Base-by-base conservation (phyloP, 1,140 invertebrate genomes). In the Drosophila ironensis region DNA sequence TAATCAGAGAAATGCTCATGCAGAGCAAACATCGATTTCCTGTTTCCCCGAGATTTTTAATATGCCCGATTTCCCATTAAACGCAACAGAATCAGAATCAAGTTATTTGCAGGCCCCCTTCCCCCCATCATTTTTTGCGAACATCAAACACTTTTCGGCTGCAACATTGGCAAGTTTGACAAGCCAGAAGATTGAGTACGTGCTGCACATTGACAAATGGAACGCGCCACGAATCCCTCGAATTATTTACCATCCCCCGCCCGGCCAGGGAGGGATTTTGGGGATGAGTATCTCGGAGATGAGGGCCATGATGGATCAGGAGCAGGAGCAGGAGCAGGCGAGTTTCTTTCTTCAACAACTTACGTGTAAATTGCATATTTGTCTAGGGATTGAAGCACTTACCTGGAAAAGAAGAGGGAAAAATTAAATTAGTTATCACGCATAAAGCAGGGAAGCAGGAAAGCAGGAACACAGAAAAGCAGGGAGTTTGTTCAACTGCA, bases 121-220 rank as follows among this genome's bases (percentile, higher is more conserved):
- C 12, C 3, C 22, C 22, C 16, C 4, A 12, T 41, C 5, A 17
- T 33, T 14, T 14, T 56, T 56, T 25, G 56, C 22, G 19, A 37
- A 56, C 42, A 57, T 47, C 44, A 59, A 69, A 71, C 44, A 68
- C 64, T 74, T 69, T 75, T 51, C 33, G 72, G 68, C 41, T 64
- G 70, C 77, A 81, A 84, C 80, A 84, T 86, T 80, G 80, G 74
- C 80, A 86, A 86, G 74, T 87, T 86, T 86, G 80, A 86, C 80
- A 86, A 68, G 61, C 56, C 81, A 75, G 75, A 86, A 86, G 80
- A 86, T 86, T 86, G 80, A 86, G 81, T 86, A 86, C 80, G 80
- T 86, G 80, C 80, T 72, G 66, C 78, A 84, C 73, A 78, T 86
- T 86, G 80, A 80, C 80, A 84, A 86, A 84, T 84, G 74, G 48